A percentile compares a stretch with the other conserved stretches of the same genome.
Evolutionary conservation across 2,888 invertebrate species (phyloP).

Genomic region (Nephrotoma flavescens): DNA sequence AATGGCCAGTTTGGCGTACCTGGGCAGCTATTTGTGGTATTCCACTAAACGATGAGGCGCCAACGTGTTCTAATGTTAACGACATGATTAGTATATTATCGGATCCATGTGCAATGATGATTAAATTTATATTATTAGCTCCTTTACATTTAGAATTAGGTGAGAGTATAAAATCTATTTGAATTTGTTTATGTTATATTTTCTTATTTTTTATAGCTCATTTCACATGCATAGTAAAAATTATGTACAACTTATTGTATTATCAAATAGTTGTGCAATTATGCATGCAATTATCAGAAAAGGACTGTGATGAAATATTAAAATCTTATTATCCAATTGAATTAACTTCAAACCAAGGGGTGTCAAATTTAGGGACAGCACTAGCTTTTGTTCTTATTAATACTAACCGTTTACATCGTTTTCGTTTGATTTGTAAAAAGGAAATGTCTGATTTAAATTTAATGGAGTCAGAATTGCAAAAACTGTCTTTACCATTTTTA

Average conservation of each 20-base stretch:
- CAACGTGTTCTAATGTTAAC: constrained; percentile 28
- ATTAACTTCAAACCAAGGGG: constrained; percentile 10
- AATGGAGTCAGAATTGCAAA: constrained; percentile 47
- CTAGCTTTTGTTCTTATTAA: constrained; percentile 28
- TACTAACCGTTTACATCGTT: constrained; percentile 24
- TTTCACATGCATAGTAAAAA: constrained; percentile 74
- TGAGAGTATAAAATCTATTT: constrained; percentile 25
- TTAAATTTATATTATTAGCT: constrained; percentile 74
- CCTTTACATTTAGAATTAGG: constrained; percentile 78
- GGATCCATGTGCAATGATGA: constrained; percentile 72
- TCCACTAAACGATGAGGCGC: constrained; percentile 24
- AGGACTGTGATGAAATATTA: constrained; percentile 42
- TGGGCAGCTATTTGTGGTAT: constrained; percentile 32
- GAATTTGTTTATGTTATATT: neutral
- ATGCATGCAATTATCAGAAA: constrained; percentile 49
- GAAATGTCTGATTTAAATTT: constrained; percentile 22
- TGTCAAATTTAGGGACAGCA: constrained; percentile 23
- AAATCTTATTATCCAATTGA: constrained; percentile 18
- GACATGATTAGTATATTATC: constrained; percentile 63
- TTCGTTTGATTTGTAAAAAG: constrained; percentile 25
- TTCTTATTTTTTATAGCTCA: constrained; percentile 45
- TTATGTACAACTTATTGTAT: constrained; percentile 76
- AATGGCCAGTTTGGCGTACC: constrained; percentile 41
- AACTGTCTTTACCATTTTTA: constrained; percentile 68
- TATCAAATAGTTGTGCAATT: constrained; percentile 78